Evolutionary conservation across 2,797 vertebrate genomes (phyloP).

Genomic region (Hafferia zeledoni): DNA sequence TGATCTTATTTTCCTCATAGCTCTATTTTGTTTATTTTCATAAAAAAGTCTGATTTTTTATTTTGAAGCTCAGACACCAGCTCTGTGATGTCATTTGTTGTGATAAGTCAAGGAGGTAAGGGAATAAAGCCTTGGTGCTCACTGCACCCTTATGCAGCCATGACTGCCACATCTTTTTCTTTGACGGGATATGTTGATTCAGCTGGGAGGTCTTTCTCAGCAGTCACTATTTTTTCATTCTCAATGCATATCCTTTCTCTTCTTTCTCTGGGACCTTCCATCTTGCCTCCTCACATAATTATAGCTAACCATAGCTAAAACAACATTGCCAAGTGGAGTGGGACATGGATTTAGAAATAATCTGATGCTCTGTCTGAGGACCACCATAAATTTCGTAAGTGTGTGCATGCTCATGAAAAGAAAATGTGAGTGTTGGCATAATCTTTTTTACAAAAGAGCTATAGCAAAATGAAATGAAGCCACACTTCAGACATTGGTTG

Average conservation of each 20-base stretch:
- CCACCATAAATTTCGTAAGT: neutral
- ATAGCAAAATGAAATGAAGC: neutral
- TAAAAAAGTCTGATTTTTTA: neutral
- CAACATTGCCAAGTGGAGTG: neutral
- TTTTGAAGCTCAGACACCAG: neutral
- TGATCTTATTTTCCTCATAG: neutral
- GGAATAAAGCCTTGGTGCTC: neutral
- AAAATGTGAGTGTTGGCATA: neutral
- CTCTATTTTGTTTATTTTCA: neutral
- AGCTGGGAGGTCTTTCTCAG: neutral
- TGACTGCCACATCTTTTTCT: neutral
- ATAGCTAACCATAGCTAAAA: neutral
- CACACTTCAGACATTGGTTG: fast-evolving
- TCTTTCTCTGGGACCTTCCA: neutral
- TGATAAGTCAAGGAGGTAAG: neutral
- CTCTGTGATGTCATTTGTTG: neutral
- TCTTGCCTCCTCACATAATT: neutral
- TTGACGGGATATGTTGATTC: neutral
- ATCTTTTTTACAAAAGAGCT: neutral
- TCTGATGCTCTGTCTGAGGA: neutral
- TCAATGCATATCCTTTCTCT: neutral
- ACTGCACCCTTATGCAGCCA: neutral
- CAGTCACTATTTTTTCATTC: neutral
- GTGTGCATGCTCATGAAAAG: neutral
- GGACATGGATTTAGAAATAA: neutral